Percentiles rank a stretch among this genome's conserved stretches.
Conservation (phyloP, 2,888 invertebrate genomes). For the Trissolcus brochymenae region DNA sequence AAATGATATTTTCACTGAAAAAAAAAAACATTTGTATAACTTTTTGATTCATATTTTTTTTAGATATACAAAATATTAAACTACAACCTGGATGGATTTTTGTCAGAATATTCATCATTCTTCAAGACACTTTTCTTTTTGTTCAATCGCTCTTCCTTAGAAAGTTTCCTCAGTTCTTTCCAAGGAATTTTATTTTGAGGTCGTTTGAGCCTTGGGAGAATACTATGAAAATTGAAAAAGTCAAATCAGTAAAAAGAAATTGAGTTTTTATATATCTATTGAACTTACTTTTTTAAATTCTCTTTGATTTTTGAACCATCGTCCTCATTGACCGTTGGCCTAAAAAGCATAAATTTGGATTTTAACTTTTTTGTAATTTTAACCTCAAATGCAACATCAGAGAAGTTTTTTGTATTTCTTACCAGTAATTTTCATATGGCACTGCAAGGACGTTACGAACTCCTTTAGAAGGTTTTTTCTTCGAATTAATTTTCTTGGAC, state of each 20-base stretch:
- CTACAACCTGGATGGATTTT: slow-evolving; percentile 5
- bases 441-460: slow-evolving; percentile 17
- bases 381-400: slow-evolving; percentile 2
- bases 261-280: not conserved
- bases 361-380: not conserved
- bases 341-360: not conserved
- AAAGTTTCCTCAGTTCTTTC: slow-evolving; percentile 17
- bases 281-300: not conserved
- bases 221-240: slow-evolving; percentile 7
- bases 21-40: not conserved
- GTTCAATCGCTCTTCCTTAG: slow-evolving; percentile 23
- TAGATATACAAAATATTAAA: not conserved
- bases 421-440: slow-evolving; percentile 25
- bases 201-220: slow-evolving; percentile 14
- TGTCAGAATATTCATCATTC: not conserved
- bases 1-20: slow-evolving; percentile 62
- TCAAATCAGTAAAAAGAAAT: not conserved
- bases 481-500: not conserved
- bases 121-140: slow-evolving; percentile 10
- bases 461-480: slow-evolving; percentile 17
- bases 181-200: slow-evolving; percentile 18
- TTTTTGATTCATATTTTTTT: not conserved
- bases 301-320: slow-evolving; percentile 1
- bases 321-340: slow-evolving; percentile 15
- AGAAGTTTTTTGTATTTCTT: not conserved